phyloP scores from a whole-genome alignment of 2,888 invertebrate species.

The Cryptops parisi region DNA sequence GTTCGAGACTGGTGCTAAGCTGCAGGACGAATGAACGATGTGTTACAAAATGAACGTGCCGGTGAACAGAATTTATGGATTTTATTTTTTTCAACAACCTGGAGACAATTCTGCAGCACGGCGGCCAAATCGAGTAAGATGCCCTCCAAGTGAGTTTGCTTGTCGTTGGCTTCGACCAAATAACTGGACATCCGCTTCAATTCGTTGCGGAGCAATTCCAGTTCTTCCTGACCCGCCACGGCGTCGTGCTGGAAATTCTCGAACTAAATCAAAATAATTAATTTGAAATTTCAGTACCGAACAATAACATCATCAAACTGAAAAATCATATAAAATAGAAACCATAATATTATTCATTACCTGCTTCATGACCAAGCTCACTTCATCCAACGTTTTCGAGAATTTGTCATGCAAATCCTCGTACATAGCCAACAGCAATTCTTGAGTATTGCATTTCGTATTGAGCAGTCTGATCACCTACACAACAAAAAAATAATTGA shows the following conservation, averaged over 20 bases:
- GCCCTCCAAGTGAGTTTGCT: not conserved
- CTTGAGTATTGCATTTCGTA: constrained; percentile 7
- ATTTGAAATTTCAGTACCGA: not conserved
- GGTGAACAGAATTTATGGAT: not conserved
- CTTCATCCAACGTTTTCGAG: not conserved
- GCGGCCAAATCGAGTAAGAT: not conserved
- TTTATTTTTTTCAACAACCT: not conserved
- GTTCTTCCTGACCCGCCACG: not conserved
- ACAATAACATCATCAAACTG: not conserved
- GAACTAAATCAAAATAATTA: not conserved
- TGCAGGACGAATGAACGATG: not conserved
- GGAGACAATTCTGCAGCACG: not conserved
- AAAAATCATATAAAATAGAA: no score
- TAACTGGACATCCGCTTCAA: not conserved
- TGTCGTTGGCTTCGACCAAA: not conserved
- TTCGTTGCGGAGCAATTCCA: not conserved
- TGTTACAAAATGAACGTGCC: not conserved
- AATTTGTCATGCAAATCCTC: constrained; percentile 7
- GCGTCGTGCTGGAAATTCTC: not conserved
- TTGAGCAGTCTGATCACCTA: constrained; percentile 9
- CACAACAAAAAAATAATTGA: no score
- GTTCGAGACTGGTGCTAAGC: not conserved
- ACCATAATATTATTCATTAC: no score
- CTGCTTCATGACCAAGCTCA: not conserved
- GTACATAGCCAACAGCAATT: constrained; percentile 2